These are phyloP conservation scores for Drosophila cognata DNA, from an alignment of 2,888 invertebrate genomes.

Conservation along the genomic window DNA sequence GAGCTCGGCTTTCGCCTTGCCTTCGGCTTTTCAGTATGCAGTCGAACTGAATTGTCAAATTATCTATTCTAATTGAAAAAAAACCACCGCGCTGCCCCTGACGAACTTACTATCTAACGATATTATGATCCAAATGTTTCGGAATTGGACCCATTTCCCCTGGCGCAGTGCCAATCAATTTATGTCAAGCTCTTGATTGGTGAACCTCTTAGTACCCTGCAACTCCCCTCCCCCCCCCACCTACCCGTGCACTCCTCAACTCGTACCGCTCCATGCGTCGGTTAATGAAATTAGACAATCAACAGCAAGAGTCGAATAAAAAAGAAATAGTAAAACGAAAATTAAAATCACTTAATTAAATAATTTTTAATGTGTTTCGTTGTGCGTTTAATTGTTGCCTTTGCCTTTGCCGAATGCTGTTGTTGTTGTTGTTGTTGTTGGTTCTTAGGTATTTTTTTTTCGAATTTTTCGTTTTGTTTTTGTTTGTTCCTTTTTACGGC, in stretches of 20 bases:
- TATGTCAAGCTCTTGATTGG: constrained; percentile 68
- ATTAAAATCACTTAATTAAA: constrained; percentile 80
- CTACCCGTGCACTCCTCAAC: not conserved
- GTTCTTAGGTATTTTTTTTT: constrained; percentile 4
- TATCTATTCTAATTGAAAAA: constrained; percentile 67
- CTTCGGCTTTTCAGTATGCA: constrained; percentile 2
- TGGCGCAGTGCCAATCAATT: constrained; percentile 71
- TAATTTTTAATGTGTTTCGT: constrained; percentile 74
- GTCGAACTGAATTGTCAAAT: constrained; percentile 58
- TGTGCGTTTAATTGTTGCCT: constrained; percentile 53
- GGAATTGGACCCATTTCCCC: constrained; percentile 44
- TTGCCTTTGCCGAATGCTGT: constrained; percentile 13
- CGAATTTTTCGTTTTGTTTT: not conserved
- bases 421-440: constrained; percentile 19
- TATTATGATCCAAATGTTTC: constrained; percentile 39
- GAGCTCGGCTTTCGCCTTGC: constrained; percentile 15
- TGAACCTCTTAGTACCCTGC: constrained; percentile 44
- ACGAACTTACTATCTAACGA: constrained; percentile 26
- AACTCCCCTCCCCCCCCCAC: not conserved
- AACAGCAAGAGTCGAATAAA: constrained; percentile 43
- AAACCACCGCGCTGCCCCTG: constrained; percentile 4
- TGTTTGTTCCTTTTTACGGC: constrained; percentile 18
- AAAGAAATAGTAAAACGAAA: constrained; percentile 48
- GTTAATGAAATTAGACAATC: constrained; percentile 80
- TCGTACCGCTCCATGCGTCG: constrained; percentile 18